Evolutionary conservation across 2,888 invertebrate species (phyloP).

Genomic region (Sepiola atlantica): DNA sequence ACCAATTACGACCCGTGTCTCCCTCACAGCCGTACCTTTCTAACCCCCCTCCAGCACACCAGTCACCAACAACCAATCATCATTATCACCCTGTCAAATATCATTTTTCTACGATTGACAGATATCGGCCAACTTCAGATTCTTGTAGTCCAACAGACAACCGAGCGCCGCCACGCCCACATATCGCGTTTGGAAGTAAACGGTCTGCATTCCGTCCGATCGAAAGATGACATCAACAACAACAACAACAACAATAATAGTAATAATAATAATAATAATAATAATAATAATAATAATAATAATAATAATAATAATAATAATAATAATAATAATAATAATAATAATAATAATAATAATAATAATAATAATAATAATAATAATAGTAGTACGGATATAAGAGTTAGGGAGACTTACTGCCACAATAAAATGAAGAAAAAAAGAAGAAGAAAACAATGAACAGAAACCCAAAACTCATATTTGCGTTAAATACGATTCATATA

Average conservation of each 20-base stretch:
- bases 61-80: background rate
- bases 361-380: no score
- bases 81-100: background rate
- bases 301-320: no score
- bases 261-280: no score
- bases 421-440: no score
- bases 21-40: background rate
- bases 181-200: constrained; percentile 46
- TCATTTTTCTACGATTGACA: background rate
- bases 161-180: background rate
- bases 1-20: background rate
- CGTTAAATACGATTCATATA: no score
- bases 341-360: no score
- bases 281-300: no score
- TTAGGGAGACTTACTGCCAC: no score
- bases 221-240: constrained; percentile 35
- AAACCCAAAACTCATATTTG: no score
- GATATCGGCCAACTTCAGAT: background rate
- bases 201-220: constrained; percentile 48
- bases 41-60: constrained; percentile 37
- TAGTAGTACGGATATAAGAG: no score
- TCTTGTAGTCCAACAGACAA: background rate
- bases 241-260: background rate
- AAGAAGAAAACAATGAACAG: no score
- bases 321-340: no score